These are phyloP conservation scores for Nymphalis urticae DNA, from an alignment of 2,888 invertebrate genomes.

Conservation along the genomic window DNA sequence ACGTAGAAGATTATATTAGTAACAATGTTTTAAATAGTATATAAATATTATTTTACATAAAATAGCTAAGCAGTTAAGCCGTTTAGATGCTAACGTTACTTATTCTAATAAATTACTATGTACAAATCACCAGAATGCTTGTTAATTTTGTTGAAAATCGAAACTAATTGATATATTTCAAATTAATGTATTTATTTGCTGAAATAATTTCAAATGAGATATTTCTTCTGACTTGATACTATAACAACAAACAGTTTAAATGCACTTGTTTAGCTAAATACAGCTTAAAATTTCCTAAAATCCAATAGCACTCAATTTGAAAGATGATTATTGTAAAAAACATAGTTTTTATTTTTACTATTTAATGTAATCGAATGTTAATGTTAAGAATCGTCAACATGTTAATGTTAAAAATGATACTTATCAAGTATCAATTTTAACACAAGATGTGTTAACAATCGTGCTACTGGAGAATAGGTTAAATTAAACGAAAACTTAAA, in stretches of 20 bases:
- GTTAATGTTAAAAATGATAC: conserved; percentile 21
- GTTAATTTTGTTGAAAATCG: conserved; percentile 27
- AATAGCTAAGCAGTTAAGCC: conserved; percentile 75
- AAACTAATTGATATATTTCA: not conserved
- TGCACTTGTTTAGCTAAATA: not conserved
- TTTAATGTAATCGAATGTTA: not conserved
- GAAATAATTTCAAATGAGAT: conserved; percentile 19
- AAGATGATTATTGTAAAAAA: not conserved
- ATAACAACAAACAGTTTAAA: conserved; percentile 11
- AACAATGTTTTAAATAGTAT: conserved; percentile 76
- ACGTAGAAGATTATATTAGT: conserved; percentile 47
- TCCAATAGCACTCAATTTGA: conserved; percentile 8
- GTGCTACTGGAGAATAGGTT: conserved; percentile 5
- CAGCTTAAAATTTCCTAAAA: not conserved
- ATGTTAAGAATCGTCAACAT: not conserved
- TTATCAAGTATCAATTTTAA: conserved; percentile 20
- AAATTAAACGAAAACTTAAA: conserved; percentile 11
- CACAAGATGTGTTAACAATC: conserved; percentile 4
- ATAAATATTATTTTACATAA: conserved; percentile 81
- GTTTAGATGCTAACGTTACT: conserved; percentile 75
- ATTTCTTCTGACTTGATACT: conserved; percentile 13
- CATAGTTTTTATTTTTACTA: not conserved
- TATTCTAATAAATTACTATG: conserved; percentile 79
- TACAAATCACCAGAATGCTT: conserved; percentile 79
- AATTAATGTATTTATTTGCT: conserved; percentile 8